phyloP scores from a whole-genome alignment of 2,113 vertebrate genomes.

The Ivindomyrus marchei region DNA sequence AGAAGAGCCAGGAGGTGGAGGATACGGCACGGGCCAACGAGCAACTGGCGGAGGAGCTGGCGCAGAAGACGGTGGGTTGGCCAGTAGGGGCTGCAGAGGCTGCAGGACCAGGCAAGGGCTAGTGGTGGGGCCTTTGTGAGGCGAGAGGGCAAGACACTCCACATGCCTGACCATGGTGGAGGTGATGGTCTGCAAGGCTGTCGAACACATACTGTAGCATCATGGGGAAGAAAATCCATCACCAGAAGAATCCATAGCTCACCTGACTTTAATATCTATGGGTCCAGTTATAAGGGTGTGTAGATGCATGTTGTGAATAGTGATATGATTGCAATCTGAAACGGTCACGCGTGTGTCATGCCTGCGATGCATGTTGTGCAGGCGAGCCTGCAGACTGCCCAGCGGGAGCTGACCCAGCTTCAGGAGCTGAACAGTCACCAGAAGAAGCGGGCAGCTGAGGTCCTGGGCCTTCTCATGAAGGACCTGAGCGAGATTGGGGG shows the following conservation, averaged over 20 bases:
- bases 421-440: constrained; percentile 79
- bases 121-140: background rate
- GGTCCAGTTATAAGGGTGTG: background rate
- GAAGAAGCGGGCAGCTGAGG: constrained; percentile 75
- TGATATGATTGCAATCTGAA: background rate
- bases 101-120: background rate
- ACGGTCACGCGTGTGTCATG: background rate
- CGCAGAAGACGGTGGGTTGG: constrained; percentile 66
- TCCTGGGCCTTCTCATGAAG: constrained; percentile 74
- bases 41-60: constrained; percentile 72
- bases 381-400: constrained; percentile 59
- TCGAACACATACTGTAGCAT: background rate
- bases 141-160: background rate
- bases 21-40: constrained; percentile 72
- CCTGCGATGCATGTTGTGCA: constrained; percentile 30
- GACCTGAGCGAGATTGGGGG: constrained; percentile 78
- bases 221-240: background rate
- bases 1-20: constrained; percentile 82
- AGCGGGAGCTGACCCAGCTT: constrained; percentile 71
- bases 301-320: background rate
- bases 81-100: background rate
- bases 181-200: background rate
- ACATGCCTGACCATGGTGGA: background rate
- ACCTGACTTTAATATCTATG: background rate
- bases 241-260: background rate